These are phyloP conservation scores for Xyrichtys novacula DNA, from an alignment of 2,797 vertebrate genomes.

Conservation along the genomic window DNA sequence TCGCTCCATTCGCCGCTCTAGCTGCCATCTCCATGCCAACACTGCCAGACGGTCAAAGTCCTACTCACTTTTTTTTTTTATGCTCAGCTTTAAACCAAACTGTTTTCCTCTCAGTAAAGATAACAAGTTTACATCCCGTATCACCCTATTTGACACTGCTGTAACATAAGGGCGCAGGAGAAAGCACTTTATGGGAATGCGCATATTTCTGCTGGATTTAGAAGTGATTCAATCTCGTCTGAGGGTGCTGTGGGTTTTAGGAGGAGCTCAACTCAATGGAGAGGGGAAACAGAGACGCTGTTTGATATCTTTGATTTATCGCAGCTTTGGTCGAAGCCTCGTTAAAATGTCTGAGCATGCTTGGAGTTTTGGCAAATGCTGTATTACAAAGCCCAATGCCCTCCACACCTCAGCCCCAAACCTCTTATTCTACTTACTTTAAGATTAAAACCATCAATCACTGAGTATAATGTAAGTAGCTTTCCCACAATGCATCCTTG, in stretches of 20 bases:
- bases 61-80: conserved; percentile 11
- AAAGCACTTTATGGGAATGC: conserved; percentile 6
- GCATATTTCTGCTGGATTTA: conserved; percentile 5
- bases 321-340: conserved; percentile 5
- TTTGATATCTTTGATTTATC: conserved; percentile 6
- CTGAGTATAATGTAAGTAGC: background rate
- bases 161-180: background rate
- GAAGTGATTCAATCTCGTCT: conserved; percentile 4
- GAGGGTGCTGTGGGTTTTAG: conserved; percentile 21
- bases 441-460: background rate
- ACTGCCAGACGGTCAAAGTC: conserved; percentile 65
- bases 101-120: conserved; percentile 41
- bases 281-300: conserved; percentile 1
- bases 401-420: background rate
- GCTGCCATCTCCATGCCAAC: conserved; percentile 67
- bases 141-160: background rate
- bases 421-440: background rate
- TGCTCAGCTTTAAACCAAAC: conserved; percentile 28
- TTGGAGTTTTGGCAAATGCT: background rate
- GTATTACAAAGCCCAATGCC: background rate
- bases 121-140: conserved; percentile 2
- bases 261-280: conserved; percentile 12
- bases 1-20: conserved; percentile 50
- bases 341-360: background rate
- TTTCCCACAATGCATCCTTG: background rate